A percentile compares a stretch with the other conserved stretches of the same genome.
Evolutionary conservation across 2,797 vertebrate species (phyloP).

Genomic region (Rhinatrema bivittatum): DNA sequence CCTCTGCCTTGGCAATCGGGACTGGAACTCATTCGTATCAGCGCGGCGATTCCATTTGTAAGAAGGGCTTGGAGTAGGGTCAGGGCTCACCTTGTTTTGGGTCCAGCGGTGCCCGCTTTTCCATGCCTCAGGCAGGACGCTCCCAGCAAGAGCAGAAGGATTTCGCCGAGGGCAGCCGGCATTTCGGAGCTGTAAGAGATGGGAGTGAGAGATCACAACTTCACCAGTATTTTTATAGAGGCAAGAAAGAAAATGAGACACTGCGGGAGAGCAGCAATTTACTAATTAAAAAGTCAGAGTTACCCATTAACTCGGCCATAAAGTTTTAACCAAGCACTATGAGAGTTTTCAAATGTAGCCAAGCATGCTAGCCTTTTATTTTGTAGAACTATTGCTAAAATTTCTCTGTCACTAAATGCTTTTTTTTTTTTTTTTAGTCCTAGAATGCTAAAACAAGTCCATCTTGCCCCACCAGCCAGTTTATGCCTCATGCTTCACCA

Average conservation of each 20-base stretch:
- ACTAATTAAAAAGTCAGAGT: constrained; percentile 26
- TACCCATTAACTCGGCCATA: constrained; percentile 46
- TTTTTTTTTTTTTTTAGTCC: too few species aligned
- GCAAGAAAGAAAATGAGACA: constrained; percentile 3
- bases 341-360: constrained; percentile 12
- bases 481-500: too few species aligned
- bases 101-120: constrained; percentile 3
- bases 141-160: constrained; percentile 33
- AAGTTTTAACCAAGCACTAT: constrained; percentile 12
- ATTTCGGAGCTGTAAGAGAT: constrained; percentile 25
- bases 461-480: too few species aligned
- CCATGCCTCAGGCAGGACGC: constrained; percentile 18
- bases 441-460: too few species aligned
- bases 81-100: constrained; percentile 41
- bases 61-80: background rate
- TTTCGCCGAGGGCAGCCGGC: background rate
- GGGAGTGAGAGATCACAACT: constrained; percentile 1
- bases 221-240: constrained; percentile 8
- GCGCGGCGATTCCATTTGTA: background rate
- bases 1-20: background rate
- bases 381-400: too few species aligned
- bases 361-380: constrained; percentile 7
- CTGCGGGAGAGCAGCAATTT: constrained; percentile 9
- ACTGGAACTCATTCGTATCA: background rate
- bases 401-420: too few species aligned